Evolutionary conservation across 2,113 vertebrate species (phyloP), one percentile per base, ranked within the genome.

Genomic region (Mellivora capensis): DNA sequence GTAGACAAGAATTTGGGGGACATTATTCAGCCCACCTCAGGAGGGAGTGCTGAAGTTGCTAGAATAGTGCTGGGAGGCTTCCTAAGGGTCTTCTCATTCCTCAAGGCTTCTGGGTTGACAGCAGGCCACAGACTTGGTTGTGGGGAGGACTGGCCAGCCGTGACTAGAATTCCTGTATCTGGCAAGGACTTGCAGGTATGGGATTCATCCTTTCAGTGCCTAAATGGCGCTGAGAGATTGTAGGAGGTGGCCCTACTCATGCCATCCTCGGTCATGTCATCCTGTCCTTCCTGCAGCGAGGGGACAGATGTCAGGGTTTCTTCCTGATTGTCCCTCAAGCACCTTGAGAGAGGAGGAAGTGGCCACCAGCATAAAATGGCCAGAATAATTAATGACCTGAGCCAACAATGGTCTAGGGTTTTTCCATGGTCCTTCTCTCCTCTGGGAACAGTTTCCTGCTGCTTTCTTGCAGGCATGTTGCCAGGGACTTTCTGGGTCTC

Each of bases 401-500:
- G 39, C 42, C 49, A 96, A 96, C 96, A 97, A 95, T 95, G 91
- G 90, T 93, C 69, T 87, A 34, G 98, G 97, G 97, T 97, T 97
- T 98, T 97, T 97, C 95, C 97, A 96, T 82, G 62, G 89, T 64
- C 81, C 81, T 69, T 92, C 69, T 95, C 81, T 97, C 80, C 95
- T 95, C 88, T 85, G 93, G 93, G 85, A 97, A 92, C 81, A 64
- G 83, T 85, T 97, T 98, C 96, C 98, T 96, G 92, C 95, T 95
- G 89, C 84, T 92, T 95, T 97, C 97, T 98, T 97, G 90, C 82
- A 62, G 82, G 97, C 85, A 0, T 54, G 42, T 90, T 96, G 97
- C 98, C 97, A 98, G 98, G 98, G 98, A 97, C 97, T 98, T 98
- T 97, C 96, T 4, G 14, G 85, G 72, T 86, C 90, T 42, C 54